Base-by-base conservation (phyloP, 2,888 invertebrate genomes). In the Leptopterna dolabrata region DNA sequence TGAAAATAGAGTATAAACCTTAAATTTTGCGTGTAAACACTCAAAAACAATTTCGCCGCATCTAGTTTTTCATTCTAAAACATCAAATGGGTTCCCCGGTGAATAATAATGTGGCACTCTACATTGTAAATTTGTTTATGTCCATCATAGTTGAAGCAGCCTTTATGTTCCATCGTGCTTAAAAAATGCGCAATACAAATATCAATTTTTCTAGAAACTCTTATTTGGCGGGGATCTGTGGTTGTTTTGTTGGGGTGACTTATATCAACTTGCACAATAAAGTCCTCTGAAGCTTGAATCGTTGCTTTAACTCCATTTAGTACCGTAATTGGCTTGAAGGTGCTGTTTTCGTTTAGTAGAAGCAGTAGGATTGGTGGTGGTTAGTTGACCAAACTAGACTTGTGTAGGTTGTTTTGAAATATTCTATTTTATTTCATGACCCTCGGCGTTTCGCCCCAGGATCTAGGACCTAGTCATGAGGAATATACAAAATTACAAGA, bases 21-120 rank as follows among this genome's bases (percentile, higher is more conserved):
- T 73, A 36, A 73, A 73, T 73, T 73, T 73, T 73, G 73, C 36
- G 36, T 73, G 73, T 30, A 73, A 36, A 73, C 73, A 70, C 36
- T 73, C 30, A 36, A 30, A 73, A 36, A 73, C 30, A 36, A 73
- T 36, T 73, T 73, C 36, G 41, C 24, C 9, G 63, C 19, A 36
- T 73, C 29, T 41, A 30, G 36, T 30, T 41, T 73, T 73, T 73
- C 36, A 27, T 41, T 11, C 19, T n/a, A 73, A 73, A 41, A 73
- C 73, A 73, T 19, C 73, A 30, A 73, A 36, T 73, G 41, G 41
- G 41, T 6, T 73, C 29, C 73, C 36, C 16, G 41, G 70, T 63
- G 19, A 63, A 19, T 63, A 63, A 63, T 63, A 63, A 63, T 63
- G 63, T 63, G n/a, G 19, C 24, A n/a, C 9, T 24, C 6, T 24